These are phyloP conservation scores for Drosophila arizonae DNA, from an alignment of 1,140 invertebrate genomes.

Conservation along the genomic window DNA sequence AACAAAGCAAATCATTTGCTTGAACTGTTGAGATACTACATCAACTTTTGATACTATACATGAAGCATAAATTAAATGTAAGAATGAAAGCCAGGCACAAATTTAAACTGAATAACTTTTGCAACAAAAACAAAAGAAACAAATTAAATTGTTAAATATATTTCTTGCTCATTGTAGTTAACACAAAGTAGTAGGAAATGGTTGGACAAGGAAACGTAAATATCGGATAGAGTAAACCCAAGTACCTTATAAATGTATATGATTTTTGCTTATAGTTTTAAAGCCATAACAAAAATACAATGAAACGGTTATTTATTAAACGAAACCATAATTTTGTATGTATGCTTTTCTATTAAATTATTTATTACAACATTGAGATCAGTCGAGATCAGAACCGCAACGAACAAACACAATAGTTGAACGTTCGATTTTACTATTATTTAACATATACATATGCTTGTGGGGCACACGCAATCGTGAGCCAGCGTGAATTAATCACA, in stretches of 20 bases:
- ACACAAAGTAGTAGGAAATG: slow-evolving; percentile 43
- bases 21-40: slow-evolving; percentile 41
- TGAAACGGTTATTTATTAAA: slow-evolving; percentile 58
- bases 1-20: slow-evolving; percentile 32
- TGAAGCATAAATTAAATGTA: slow-evolving; percentile 46
- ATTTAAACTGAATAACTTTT: slow-evolving; percentile 40
- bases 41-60: slow-evolving; percentile 60
- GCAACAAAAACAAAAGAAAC: slow-evolving; percentile 31
- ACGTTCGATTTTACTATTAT: slow-evolving; percentile 21
- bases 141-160: slow-evolving; percentile 55
- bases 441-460: slow-evolving; percentile 9
- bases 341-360: slow-evolving; percentile 29
- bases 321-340: slow-evolving; percentile 28
- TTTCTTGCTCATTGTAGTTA: slow-evolving; percentile 72
- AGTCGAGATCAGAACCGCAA: slow-evolving; percentile 14
- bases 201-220: slow-evolving; percentile 37
- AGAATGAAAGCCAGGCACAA: slow-evolving; percentile 66
- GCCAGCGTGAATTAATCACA: too few relatives aligned
- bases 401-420: slow-evolving; percentile 24
- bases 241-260: slow-evolving; percentile 79
- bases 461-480: not conserved
- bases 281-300: slow-evolving; percentile 43
- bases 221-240: slow-evolving; percentile 67
- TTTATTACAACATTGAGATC: slow-evolving; percentile 37
- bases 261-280: slow-evolving; percentile 64